phyloP scores from a whole-genome alignment of 2,888 invertebrate species.

The Cerastis rubricosa region DNA sequence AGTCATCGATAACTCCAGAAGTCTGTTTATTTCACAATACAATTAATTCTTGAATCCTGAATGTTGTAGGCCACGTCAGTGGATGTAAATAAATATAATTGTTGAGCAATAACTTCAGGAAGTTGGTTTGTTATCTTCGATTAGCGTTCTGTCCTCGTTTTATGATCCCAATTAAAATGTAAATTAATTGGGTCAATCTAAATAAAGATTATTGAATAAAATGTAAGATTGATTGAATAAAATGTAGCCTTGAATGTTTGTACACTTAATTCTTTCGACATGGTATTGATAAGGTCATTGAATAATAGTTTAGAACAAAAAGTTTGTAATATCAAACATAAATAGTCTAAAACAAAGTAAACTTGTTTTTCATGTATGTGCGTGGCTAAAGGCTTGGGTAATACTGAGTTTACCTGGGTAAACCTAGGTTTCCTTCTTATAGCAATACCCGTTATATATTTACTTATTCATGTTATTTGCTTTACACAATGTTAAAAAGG shows the following conservation, averaged over 20 bases:
- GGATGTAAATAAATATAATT: conserved; percentile 30
- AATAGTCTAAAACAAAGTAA: neutral
- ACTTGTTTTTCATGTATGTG: neutral
- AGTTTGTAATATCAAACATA: neutral
- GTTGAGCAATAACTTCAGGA: conserved; percentile 55
- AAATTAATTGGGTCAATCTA: conserved; percentile 3
- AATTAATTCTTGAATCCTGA: conserved; percentile 30
- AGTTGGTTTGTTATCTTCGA: conserved; percentile 27
- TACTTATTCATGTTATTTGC: neutral
- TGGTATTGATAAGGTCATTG: neutral
- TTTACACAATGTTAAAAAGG: too few relatives aligned
- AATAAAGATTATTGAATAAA: neutral
- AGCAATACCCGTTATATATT: neutral
- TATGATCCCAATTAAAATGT: conserved; percentile 1
- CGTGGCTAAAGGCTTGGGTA: neutral
- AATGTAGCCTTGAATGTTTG: neutral
- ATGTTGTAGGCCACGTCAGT: conserved; percentile 76
- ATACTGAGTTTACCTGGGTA: neutral
- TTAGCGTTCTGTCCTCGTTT: conserved; percentile 24
- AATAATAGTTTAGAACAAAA: neutral
- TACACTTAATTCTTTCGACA: neutral
- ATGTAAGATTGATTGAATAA: neutral
- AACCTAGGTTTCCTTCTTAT: neutral
- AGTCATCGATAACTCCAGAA: neutral
- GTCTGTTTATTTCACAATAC: neutral